These are phyloP conservation scores for Cololabis saira DNA, from an alignment of 2,113 vertebrate species.

Conservation along the genomic window DNA sequence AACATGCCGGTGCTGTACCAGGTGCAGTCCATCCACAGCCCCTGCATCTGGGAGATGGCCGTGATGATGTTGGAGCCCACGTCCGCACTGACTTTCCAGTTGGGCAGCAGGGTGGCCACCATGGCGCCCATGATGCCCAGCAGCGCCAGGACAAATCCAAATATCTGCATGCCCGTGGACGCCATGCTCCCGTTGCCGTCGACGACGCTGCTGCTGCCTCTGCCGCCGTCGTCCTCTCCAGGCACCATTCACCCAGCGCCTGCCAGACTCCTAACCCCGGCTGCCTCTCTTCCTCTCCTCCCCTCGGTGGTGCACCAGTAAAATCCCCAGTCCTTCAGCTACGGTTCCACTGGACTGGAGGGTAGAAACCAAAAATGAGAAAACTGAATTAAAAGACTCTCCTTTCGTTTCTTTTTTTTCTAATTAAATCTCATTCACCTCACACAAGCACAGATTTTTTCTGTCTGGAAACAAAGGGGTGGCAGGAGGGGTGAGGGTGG, in stretches of 20 bases:
- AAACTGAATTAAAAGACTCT: conserved; percentile 56
- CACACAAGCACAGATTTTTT: conserved; percentile 47
- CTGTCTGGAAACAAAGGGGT: conserved; percentile 72
- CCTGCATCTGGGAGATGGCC: conserved; percentile 91
- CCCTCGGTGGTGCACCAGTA: conserved; percentile 55
- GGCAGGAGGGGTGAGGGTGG: conserved; percentile 35
- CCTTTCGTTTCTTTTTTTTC: neutral
- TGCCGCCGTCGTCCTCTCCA: conserved; percentile 58
- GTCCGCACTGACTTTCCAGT: conserved; percentile 93
- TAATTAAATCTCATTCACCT: conserved; percentile 39
- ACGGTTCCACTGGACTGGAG: conserved; percentile 72
- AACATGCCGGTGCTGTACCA: conserved; percentile 98
- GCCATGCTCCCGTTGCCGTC: conserved; percentile 82
- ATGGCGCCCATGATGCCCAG: conserved; percentile 88
- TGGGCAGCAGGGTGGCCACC: conserved; percentile 90
- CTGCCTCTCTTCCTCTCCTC: conserved; percentile 35
- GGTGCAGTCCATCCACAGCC: conserved; percentile 98
- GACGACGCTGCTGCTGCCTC: conserved; percentile 41
- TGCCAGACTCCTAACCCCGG: conserved; percentile 72
- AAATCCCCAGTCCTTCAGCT: conserved; percentile 67
- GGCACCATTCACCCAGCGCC: conserved; percentile 76
- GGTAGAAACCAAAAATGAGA: conserved; percentile 65
- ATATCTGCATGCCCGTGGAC: conserved; percentile 90
- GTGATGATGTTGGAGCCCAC: conserved; percentile 92
- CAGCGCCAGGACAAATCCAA: conserved; percentile 90